These are phyloP conservation scores for Coronaproctus castanopsis DNA, from an alignment of 2,888 invertebrate genomes.

Conservation along the genomic window DNA sequence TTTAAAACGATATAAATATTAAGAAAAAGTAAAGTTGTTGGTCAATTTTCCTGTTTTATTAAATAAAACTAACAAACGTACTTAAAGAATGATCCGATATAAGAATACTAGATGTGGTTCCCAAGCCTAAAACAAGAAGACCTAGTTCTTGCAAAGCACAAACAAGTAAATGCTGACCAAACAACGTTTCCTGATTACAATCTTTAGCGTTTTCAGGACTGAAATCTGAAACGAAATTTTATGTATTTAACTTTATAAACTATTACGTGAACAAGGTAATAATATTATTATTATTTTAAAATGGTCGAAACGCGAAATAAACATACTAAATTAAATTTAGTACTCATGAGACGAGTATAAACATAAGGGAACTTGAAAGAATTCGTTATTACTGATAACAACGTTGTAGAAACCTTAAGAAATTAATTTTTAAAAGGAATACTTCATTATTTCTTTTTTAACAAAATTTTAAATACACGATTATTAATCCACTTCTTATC, in stretches of 20 bases:
- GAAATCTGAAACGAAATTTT: conserved; percentile 36
- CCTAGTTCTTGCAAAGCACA: conserved; percentile 90
- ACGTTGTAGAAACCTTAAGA: too few species aligned
- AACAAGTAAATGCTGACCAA: conserved; percentile 74
- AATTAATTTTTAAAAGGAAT: too few species aligned
- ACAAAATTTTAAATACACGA: too few species aligned
- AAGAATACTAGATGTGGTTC: conserved; percentile 83
- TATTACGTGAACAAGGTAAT: background rate
- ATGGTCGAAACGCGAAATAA: background rate
- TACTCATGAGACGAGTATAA: too few species aligned
- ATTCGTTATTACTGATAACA: too few species aligned
- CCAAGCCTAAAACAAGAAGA: conserved; percentile 67
- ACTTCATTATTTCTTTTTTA: too few species aligned
- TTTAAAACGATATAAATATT: too few species aligned
- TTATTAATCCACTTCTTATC: too few species aligned
- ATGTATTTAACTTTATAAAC: background rate
- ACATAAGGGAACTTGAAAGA: too few species aligned
- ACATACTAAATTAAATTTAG: too few species aligned
- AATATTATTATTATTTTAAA: too few species aligned
- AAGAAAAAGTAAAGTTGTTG: too few species aligned
- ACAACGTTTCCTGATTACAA: conserved; percentile 70
- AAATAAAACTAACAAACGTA: conserved; percentile 25
- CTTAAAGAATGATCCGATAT: conserved; percentile 70
- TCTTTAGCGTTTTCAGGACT: conserved; percentile 83
- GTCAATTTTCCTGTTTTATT: background rate